Conservation (phyloP, 1,140 invertebrate genomes). For the Ruditapes philippinarum region DNA sequence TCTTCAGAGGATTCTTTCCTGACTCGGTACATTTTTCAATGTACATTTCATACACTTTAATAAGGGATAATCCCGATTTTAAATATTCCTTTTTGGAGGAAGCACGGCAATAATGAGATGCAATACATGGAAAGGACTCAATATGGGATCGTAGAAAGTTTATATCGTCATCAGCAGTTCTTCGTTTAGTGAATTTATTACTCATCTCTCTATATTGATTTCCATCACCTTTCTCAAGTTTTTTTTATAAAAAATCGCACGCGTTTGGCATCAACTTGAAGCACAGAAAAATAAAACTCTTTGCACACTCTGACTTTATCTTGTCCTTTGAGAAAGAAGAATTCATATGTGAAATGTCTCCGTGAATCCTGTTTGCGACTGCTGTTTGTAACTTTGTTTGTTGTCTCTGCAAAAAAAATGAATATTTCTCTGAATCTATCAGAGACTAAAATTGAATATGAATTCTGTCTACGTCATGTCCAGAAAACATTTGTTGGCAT, state of each 20-base stretch:
- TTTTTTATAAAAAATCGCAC: background rate
- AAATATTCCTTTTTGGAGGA: background rate
- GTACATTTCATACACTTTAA: constrained; percentile 11
- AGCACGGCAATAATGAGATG: background rate
- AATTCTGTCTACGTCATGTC: background rate
- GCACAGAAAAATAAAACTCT: constrained; percentile 3
- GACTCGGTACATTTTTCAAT: constrained; percentile 32
- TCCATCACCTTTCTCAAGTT: background rate
- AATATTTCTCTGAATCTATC: background rate
- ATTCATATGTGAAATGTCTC: background rate
- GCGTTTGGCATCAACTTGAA: background rate
- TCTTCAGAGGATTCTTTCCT: constrained; percentile 40
- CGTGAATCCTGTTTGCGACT: background rate
- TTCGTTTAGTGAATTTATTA: background rate
- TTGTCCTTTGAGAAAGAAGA: background rate
- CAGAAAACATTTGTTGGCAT: background rate
- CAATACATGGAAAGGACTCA: background rate
- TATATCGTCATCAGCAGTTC: background rate
- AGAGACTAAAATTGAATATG: background rate
- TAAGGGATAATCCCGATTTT: background rate
- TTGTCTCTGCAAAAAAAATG: background rate
- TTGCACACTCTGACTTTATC: background rate
- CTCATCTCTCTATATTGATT: background rate
- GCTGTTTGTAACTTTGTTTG: background rate
- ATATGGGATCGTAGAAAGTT: background rate